Evolutionary conservation across 23 tunicate species (phyloP).

Genomic region (Styela plicata): DNA sequence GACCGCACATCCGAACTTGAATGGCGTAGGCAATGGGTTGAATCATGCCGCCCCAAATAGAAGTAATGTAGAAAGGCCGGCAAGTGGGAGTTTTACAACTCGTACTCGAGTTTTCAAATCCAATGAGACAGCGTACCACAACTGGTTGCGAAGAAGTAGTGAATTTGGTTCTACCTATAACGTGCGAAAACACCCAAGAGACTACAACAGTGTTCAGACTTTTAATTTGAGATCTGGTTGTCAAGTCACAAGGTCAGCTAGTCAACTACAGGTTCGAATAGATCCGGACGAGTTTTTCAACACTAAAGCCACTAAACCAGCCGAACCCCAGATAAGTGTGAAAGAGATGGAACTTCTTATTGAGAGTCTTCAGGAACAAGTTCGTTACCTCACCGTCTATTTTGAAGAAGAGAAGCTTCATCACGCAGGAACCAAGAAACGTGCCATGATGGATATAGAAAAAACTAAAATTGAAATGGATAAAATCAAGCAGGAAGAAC

Average conservation of each 20-base stretch:
- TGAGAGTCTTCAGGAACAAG: conserved; percentile 62
- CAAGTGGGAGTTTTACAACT: not conserved
- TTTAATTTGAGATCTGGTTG: conserved; percentile 64
- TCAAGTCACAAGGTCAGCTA: conserved; percentile 58
- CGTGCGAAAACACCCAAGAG: not conserved
- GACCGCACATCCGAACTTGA: not conserved
- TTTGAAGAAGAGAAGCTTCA: conserved; percentile 81
- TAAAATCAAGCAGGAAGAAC: conserved; percentile 25
- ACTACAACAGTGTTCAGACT: conserved; percentile 64
- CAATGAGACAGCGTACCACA: conserved; percentile 13
- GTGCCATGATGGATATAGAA: conserved; percentile 53
- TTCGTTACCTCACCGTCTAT: conserved; percentile 45
- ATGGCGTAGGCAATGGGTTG: not conserved
- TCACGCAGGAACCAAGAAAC: conserved; percentile 74
- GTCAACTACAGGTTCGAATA: conserved; percentile 59
- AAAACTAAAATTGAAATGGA: conserved; percentile 23
- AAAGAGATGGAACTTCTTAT: conserved; percentile 59
- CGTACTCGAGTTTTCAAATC: conserved; percentile 15
- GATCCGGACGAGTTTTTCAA: conserved; percentile 46
- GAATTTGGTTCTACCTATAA: not conserved
- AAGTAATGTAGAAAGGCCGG: not conserved
- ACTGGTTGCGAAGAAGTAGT: conserved; percentile 20
- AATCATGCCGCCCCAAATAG: not conserved
- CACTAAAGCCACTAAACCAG: conserved; percentile 14
- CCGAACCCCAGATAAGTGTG: conserved; percentile 7